Conservation (phyloP, 2,888 invertebrate genomes). For the Malthinus seriepunctatus region DNA sequence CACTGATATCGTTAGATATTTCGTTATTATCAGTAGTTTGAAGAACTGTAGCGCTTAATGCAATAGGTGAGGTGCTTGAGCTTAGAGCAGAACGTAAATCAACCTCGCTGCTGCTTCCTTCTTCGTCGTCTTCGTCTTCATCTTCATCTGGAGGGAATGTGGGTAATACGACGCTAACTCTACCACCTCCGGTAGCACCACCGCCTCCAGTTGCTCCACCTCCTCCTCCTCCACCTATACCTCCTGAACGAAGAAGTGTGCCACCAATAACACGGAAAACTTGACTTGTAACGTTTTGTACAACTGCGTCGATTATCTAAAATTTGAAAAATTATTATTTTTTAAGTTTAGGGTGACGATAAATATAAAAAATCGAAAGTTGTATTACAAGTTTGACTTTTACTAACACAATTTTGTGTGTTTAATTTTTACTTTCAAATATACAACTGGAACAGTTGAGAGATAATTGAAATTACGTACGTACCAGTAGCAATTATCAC, state of each 20-base stretch:
- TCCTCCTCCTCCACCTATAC: conserved; percentile 57
- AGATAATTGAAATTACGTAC: too few relatives aligned
- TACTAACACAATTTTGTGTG: too few relatives aligned
- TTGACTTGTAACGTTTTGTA: conserved; percentile 73
- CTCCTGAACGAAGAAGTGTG: conserved; percentile 64
- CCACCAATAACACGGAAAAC: conserved; percentile 79
- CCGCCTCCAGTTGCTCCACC: conserved; percentile 41
- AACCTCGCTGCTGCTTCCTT: conserved; percentile 43
- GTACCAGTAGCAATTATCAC: too few relatives aligned
- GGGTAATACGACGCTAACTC: conserved; percentile 67
- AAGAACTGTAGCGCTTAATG: not conserved
- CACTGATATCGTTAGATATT: conserved; percentile 1
- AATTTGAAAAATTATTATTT: not conserved
- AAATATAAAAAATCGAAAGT: not conserved
- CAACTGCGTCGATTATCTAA: conserved; percentile 75
- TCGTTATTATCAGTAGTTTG: not conserved
- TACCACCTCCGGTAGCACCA: conserved; percentile 56
- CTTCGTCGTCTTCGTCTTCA: conserved; percentile 60
- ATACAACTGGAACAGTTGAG: too few relatives aligned
- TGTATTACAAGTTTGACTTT: too few relatives aligned
- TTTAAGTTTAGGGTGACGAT: not conserved
- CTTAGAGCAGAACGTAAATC: conserved; percentile 29
- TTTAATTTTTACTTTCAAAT: too few relatives aligned
- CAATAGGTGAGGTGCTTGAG: not conserved
- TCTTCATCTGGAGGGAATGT: conserved; percentile 71